Evolutionary conservation across 2,888 invertebrate genomes (phyloP).

Genomic region (Ashinkailepas kermadecensis): DNA sequence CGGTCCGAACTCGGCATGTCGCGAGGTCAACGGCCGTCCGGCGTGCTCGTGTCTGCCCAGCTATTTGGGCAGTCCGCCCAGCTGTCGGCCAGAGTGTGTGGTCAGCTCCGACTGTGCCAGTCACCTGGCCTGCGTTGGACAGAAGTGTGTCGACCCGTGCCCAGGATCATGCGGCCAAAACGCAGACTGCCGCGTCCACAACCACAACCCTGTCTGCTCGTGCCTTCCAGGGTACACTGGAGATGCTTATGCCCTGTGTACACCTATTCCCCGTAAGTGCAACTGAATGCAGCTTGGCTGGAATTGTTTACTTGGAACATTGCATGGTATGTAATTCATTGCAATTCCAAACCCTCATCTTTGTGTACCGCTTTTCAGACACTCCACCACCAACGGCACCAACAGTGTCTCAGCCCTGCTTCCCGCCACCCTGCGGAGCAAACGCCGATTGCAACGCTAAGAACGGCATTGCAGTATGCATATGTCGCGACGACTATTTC

Average conservation of each 20-base stretch:
- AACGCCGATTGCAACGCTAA: slow-evolving; percentile 58
- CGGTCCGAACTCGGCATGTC: slow-evolving; percentile 51
- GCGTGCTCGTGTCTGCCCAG: slow-evolving; percentile 62
- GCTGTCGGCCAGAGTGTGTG: slow-evolving; percentile 67
- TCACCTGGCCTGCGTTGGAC: slow-evolving; percentile 42
- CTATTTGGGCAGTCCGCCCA: slow-evolving; percentile 72
- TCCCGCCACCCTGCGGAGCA: slow-evolving; percentile 63
- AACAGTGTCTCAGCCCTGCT: slow-evolving; percentile 46
- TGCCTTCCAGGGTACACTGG: slow-evolving; percentile 71
- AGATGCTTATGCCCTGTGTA: slow-evolving; percentile 69
- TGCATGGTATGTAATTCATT: no score
- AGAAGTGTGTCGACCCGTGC: slow-evolving; percentile 59
- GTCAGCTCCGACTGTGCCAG: slow-evolving; percentile 59
- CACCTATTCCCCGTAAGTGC: slow-evolving; percentile 59
- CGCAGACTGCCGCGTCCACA: slow-evolving; percentile 69
- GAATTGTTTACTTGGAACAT: background rate
- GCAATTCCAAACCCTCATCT: background rate
- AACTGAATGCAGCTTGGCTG: background rate
- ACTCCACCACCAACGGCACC: slow-evolving; percentile 38
- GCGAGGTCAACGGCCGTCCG: slow-evolving; percentile 49
- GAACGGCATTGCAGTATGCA: slow-evolving; percentile 52
- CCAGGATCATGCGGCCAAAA: slow-evolving; percentile 78
- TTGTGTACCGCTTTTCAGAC: background rate
- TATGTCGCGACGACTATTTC: slow-evolving; percentile 61
- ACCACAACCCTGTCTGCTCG: slow-evolving; percentile 61